Evolutionary conservation across 1,140 invertebrate species (phyloP), one percentile per base, ranked within the genome.

Genomic region (Euura lappo): DNA sequence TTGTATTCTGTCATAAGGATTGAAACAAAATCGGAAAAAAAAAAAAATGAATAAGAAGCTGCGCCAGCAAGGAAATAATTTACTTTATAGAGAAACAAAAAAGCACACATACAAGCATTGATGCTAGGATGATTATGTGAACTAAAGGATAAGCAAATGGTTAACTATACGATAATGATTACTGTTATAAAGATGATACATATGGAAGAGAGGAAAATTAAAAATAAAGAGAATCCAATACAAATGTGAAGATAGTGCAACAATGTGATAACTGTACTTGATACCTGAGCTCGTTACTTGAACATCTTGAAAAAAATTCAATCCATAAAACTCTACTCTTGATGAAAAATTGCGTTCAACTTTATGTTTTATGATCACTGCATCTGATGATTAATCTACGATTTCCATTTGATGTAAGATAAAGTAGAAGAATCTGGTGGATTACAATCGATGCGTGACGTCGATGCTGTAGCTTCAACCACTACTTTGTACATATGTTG

Each of bases 201-300:
- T 8, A 69, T 70, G 28, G 72, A 60, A 2, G 28, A 44, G 4
- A 13, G 66, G 28, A 10, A 64, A 13, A 64, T 10, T 10, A 13
- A 64, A 10, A 13, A 1, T 10, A 64, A 13, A 10, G 60, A 13
- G 8, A 13, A 10, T 10, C 8, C 60, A 71, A 65, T 42, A 51
- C 69, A n/a, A 60, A 47, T 78, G 68, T 79, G 72, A 72, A 72
- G 76, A 69, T 67, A 74, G 72, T 71, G 75, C 74, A 79, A 78
- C 74, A 79, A 76, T 82, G 80, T 82, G 79, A 82, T 82, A 82
- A 78, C 73, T 78, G 73, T 79, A 77, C 60, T 79, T 45, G 74
- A 80, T 68, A 77, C 76, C 43, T 72, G 75, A 74, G 45, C 69
- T 70, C 69, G 45, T 70, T 70, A 70, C 44, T 47, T 70, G 66